Conservation (phyloP, 2,797 vertebrate genomes). For the Chelonia mydas region DNA sequence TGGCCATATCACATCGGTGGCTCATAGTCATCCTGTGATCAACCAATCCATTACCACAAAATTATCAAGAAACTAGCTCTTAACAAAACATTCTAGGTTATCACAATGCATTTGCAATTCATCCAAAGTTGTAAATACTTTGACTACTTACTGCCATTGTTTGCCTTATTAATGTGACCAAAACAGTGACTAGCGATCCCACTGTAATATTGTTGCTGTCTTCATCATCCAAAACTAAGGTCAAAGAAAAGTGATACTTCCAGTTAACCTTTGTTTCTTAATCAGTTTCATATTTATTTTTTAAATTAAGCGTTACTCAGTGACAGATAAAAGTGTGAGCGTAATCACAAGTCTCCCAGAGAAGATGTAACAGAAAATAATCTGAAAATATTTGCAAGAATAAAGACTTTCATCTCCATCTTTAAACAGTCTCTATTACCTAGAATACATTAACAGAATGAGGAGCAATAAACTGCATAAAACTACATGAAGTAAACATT, state of each 20-base stretch:
- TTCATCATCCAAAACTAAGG: slow-evolving; percentile 95
- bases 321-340: background rate
- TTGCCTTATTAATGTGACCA: slow-evolving; percentile 93
- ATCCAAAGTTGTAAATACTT: background rate
- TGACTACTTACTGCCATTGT: slow-evolving; percentile 91
- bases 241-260: slow-evolving; percentile 14
- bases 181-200: slow-evolving; percentile 96
- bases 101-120: background rate
- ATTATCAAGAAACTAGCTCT: background rate
- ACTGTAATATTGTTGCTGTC: slow-evolving; percentile 99
- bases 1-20: no score
- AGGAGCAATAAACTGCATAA: slow-evolving; percentile 29
- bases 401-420: background rate
- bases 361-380: background rate
- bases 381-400: background rate
- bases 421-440: background rate
- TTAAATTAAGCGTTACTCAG: background rate
- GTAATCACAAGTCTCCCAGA: background rate
- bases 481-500: background rate
- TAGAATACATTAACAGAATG: background rate
- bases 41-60: background rate
- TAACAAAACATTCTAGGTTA: background rate
- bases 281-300: background rate
- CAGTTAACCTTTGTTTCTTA: background rate
- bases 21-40: no score